Evolutionary conservation across 2,888 invertebrate species (phyloP).

Genomic region (Drosophila putrida): DNA sequence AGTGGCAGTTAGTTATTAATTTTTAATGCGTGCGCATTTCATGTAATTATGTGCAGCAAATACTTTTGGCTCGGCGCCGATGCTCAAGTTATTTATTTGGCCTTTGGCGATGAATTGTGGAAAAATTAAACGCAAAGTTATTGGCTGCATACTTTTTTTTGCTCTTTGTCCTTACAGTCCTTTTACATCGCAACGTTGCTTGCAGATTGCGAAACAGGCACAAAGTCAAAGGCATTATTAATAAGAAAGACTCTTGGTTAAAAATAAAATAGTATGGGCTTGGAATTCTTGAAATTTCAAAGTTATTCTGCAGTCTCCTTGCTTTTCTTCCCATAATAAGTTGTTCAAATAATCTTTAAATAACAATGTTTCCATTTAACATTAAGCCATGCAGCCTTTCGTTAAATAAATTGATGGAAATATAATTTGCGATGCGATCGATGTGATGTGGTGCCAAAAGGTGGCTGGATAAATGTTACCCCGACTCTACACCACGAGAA

Average conservation of each 20-base stretch:
- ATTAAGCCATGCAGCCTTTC: no score
- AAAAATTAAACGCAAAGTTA: conserved; percentile 69
- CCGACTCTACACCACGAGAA: no score
- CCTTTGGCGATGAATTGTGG: conserved; percentile 70
- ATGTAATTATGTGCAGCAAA: conserved; percentile 67
- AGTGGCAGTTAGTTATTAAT: conserved; percentile 75
- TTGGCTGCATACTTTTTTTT: conserved; percentile 63
- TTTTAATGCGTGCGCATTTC: conserved; percentile 75
- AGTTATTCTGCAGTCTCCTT: conserved; percentile 5
- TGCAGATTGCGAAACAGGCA: conserved; percentile 20
- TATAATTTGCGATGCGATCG: no score
- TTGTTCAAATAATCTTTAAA: not conserved
- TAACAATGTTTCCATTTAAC: no score
- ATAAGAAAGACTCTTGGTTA: conserved; percentile 29
- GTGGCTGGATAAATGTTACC: no score
- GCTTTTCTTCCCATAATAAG: conserved; percentile 2
- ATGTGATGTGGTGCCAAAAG: no score
- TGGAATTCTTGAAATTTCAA: conserved; percentile 20
- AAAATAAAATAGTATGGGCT: not conserved
- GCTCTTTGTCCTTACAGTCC: conserved; percentile 12
- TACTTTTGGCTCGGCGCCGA: conserved; percentile 37
- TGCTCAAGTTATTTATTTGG: conserved; percentile 72
- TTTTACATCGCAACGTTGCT: conserved; percentile 1
- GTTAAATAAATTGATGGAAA: no score
- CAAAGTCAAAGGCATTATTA: conserved; percentile 59